These are phyloP conservation scores for Parotocinclus haroldoi DNA, from an alignment of 2,797 vertebrate species.

Conservation along the genomic window DNA sequence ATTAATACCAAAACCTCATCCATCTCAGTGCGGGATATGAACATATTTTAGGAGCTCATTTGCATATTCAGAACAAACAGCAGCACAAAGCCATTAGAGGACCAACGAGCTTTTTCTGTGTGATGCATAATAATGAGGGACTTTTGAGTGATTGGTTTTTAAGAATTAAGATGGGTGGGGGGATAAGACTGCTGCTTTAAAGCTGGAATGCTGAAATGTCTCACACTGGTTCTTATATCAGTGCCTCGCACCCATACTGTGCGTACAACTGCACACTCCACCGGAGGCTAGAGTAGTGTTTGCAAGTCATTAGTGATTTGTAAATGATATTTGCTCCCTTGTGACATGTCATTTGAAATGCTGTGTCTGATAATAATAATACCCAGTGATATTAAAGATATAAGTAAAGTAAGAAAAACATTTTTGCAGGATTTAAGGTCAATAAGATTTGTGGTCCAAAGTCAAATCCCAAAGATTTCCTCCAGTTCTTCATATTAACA, in stretches of 20 bases:
- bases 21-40: constrained; percentile 73
- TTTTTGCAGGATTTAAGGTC: constrained; percentile 26
- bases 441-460: background rate
- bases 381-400: constrained; percentile 96
- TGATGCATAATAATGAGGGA: constrained; percentile 63
- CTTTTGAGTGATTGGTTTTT: constrained; percentile 71
- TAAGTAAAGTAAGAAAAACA: constrained; percentile 63
- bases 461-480: background rate
- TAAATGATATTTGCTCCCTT: constrained; percentile 99
- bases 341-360: constrained; percentile 98
- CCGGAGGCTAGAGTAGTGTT: constrained; percentile 92
- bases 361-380: constrained; percentile 94
- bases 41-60: constrained; percentile 78
- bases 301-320: constrained; percentile 98
- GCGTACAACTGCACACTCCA: constrained; percentile 76
- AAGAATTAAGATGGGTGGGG: constrained; percentile 62
- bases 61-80: constrained; percentile 77
- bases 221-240: constrained; percentile 42
- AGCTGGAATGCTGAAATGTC: constrained; percentile 30
- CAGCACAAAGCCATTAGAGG: constrained; percentile 70
- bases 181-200: constrained; percentile 1
- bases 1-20: constrained; percentile 77
- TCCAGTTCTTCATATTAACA: no score
- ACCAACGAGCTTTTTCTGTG: constrained; percentile 45
- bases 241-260: constrained; percentile 69